Evolutionary conservation across 2,113 vertebrate species (phyloP).

Genomic region (Rhizomys pruinosus): DNA sequence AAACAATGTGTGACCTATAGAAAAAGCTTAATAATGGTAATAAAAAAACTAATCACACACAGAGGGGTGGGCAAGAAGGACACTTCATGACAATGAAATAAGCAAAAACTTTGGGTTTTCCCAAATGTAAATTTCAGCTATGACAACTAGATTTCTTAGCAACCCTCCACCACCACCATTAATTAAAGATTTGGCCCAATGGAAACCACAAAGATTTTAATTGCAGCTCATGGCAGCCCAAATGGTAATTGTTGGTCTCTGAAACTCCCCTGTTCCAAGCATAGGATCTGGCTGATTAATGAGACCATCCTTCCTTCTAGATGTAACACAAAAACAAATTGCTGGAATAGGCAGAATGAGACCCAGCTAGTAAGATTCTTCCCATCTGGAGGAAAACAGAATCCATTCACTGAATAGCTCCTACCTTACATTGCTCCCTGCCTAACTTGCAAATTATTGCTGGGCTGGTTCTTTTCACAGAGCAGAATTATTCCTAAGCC

Average conservation of each 20-base stretch:
- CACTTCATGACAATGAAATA: not conserved
- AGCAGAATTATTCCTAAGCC: not conserved
- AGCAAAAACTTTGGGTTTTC: not conserved
- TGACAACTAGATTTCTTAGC: slow-evolving; percentile 25
- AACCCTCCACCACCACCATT: not conserved
- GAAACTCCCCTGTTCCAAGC: not conserved
- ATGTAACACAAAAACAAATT: slow-evolving; percentile 51
- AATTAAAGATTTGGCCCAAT: slow-evolving; percentile 42
- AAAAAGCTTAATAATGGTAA: too few species aligned
- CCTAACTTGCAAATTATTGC: slow-evolving; percentile 25
- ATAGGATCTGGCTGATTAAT: slow-evolving; percentile 39
- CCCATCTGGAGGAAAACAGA: slow-evolving; percentile 44
- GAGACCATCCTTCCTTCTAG: slow-evolving; percentile 27
- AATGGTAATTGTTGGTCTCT: not conserved
- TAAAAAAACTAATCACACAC: too few species aligned
- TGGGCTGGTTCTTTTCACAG: slow-evolving; percentile 7
- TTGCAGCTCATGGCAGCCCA: not conserved
- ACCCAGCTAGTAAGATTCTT: slow-evolving; percentile 43
- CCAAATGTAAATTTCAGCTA: not conserved
- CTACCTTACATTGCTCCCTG: not conserved
- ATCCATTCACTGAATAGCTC: slow-evolving; percentile 50
- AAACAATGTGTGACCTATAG: too few species aligned
- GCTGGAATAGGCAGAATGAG: slow-evolving; percentile 42
- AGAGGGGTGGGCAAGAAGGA: slow-evolving; percentile 29
- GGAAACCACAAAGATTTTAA: slow-evolving; percentile 47